These are phyloP conservation scores for Cryptomyrus ogoouensis DNA, from an alignment of 2,113 vertebrate genomes.

Conservation along the genomic window DNA sequence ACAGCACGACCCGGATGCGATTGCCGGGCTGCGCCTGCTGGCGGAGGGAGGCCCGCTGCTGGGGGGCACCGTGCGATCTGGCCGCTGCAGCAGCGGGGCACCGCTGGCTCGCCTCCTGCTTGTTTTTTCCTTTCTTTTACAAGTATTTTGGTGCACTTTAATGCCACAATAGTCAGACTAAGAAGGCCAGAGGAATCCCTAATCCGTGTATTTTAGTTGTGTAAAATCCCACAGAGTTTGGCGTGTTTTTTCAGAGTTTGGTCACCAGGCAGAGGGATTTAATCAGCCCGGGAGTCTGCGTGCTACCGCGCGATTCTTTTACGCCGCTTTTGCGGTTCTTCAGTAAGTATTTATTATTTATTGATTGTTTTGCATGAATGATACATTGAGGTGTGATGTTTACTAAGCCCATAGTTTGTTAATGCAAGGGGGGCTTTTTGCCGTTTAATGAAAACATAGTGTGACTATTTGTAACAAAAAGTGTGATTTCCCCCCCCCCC, in stretches of 20 bases:
- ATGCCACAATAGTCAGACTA: background rate
- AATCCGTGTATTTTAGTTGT: background rate
- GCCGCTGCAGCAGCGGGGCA: background rate
- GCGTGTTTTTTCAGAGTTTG: background rate
- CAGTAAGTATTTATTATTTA: background rate
- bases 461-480: background rate
- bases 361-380: background rate
- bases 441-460: background rate
- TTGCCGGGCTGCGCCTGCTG: background rate
- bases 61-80: background rate
- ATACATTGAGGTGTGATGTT: background rate
- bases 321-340: background rate
- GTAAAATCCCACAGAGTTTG: background rate
- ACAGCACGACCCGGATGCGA: slow-evolving; percentile 3
- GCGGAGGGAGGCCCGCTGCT: background rate
- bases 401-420: background rate
- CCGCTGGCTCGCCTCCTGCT: background rate
- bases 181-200: background rate
- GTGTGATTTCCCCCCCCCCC: background rate
- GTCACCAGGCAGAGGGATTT: background rate
- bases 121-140: background rate
- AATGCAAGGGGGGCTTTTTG: background rate
- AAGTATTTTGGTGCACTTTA: background rate
- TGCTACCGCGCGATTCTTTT: background rate
- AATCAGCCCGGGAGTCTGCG: background rate